Conservation (phyloP, 2,888 invertebrate species). For the Seira musarum region DNA sequence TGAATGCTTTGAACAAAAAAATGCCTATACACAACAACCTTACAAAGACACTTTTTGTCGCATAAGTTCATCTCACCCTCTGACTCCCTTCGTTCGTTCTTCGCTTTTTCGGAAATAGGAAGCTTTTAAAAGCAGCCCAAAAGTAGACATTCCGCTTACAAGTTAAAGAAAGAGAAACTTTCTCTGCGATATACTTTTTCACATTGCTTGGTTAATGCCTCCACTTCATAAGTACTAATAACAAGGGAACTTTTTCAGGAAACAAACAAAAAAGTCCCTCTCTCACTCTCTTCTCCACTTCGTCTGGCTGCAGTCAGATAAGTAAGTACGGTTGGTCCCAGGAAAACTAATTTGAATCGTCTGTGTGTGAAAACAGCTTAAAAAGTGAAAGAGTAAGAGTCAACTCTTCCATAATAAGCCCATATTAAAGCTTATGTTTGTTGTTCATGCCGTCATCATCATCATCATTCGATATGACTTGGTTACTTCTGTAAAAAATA, state of each 20-base stretch:
- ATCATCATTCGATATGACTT: neutral
- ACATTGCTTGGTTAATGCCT: constrained; percentile 1
- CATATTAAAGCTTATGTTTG: constrained; percentile 13
- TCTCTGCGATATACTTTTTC: neutral
- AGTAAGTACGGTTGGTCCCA: constrained; percentile 24
- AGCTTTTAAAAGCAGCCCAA: neutral
- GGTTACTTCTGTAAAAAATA: neutral
- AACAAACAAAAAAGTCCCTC: constrained; percentile 12
- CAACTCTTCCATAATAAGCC: constrained; percentile 12
- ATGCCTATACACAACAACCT: neutral
- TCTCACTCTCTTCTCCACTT: constrained; percentile 13
- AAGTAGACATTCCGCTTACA: neutral
- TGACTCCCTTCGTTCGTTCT: neutral
- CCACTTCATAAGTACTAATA: constrained; percentile 10
- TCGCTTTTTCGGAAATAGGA: neutral
- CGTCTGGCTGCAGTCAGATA: constrained; percentile 13
- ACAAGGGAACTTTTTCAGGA: constrained; percentile 4
- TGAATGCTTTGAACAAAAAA: too few species aligned
- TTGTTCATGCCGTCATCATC: constrained; percentile 10
- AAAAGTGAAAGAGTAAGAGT: constrained; percentile 12
- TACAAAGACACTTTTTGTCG: neutral
- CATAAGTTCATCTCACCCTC: neutral
- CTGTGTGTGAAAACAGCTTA: constrained; percentile 14
- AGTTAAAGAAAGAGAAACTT: constrained; percentile 4
- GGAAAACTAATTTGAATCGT: constrained; percentile 57